phyloP scores from a whole-genome alignment of 2,113 vertebrate species.

The Myiopsitta monachus region DNA sequence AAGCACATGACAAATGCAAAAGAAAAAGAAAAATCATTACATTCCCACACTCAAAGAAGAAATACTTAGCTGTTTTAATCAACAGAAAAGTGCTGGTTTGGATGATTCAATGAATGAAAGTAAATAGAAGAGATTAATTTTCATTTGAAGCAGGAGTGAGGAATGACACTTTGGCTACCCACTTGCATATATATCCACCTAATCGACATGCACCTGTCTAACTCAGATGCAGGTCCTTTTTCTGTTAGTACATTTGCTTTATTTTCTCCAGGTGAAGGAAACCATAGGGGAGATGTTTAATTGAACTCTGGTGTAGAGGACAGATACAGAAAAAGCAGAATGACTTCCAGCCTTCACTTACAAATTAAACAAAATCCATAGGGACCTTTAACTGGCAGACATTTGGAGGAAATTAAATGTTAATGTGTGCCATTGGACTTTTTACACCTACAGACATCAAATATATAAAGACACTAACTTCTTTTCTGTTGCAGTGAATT shows the following conservation, averaged over 20 bases:
- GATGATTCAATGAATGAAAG: constrained; percentile 11
- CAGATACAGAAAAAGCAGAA: constrained; percentile 54
- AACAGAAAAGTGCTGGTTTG: neutral
- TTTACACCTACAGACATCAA: constrained; percentile 58
- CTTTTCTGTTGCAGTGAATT: constrained; percentile 34
- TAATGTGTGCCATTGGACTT: constrained; percentile 68
- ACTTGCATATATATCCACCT: neutral
- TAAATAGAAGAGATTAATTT: constrained; percentile 20
- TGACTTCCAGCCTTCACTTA: constrained; percentile 61
- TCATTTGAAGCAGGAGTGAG: neutral
- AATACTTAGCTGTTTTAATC: neutral
- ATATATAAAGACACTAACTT: constrained; percentile 60
- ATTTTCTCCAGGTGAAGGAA: constrained; percentile 47
- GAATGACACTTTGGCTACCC: neutral
- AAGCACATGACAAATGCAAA: neutral
- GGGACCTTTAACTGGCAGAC: constrained; percentile 66
- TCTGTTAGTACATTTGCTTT: constrained; percentile 14
- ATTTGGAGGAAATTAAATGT: constrained; percentile 73
- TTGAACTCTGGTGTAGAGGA: constrained; percentile 53
- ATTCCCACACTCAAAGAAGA: neutral
- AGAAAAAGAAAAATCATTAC: neutral
- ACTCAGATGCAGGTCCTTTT: constrained; percentile 16
- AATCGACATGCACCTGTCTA: neutral
- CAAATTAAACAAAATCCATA: constrained; percentile 68
- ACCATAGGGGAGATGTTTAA: constrained; percentile 35